Evolutionary conservation across 2,113 vertebrate species (phyloP).

Genomic region (Scartelaos histophorus): DNA sequence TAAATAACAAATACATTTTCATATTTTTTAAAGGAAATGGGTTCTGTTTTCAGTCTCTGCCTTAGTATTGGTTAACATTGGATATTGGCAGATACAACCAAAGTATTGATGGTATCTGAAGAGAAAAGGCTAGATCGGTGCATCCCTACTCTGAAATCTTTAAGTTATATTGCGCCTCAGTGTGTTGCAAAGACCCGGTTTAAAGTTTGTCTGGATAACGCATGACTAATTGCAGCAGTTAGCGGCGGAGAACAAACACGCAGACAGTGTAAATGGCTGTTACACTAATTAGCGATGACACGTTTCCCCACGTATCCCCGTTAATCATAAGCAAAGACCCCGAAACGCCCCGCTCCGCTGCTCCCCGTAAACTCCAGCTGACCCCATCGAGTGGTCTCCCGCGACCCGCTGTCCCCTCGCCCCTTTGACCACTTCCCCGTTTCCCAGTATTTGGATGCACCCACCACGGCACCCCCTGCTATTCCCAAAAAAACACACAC

Average conservation of each 20-base stretch:
- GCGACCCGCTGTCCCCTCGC: constrained; percentile 59
- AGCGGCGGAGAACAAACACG: background rate
- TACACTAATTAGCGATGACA: background rate
- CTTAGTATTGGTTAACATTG: too few relatives aligned
- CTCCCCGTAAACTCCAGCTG: background rate
- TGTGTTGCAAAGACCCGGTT: background rate
- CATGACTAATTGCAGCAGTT: background rate
- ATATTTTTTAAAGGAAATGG: too few relatives aligned
- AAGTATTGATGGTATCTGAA: too few relatives aligned
- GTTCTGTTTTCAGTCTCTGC: too few relatives aligned
- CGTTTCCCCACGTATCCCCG: background rate
- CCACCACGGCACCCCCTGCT: constrained; percentile 1
- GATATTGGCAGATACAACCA: too few relatives aligned
- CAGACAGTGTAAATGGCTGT: background rate
- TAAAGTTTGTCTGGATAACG: background rate
- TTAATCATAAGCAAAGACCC: background rate
- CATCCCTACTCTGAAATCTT: too few relatives aligned
- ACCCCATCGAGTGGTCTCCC: constrained; percentile 25
- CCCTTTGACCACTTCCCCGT: constrained; percentile 40
- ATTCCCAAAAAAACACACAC: constrained; percentile 35
- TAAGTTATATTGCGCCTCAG: too few relatives aligned
- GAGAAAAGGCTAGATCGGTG: too few relatives aligned
- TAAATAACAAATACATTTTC: too few relatives aligned
- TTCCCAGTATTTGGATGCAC: constrained; percentile 30
- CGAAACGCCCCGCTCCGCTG: background rate